phyloP scores from a whole-genome alignment of 30 jellyfish, hydroid and myxozoan genomes.

The Cassiopea andromeda region DNA sequence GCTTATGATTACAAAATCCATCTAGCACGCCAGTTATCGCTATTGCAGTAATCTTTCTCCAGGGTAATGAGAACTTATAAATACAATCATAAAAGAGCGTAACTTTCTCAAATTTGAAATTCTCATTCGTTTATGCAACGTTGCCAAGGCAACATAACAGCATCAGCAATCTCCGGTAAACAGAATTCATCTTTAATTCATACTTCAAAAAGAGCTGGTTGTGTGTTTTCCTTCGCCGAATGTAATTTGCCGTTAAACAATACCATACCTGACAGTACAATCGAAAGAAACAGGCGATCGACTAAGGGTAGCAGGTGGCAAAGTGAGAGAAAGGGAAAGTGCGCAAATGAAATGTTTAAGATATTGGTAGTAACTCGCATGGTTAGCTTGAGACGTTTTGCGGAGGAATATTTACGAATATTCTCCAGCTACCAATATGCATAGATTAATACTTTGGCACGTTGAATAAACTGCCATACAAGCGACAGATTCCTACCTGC shows the following conservation, averaged over 20 bases:
- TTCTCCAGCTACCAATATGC: not conserved
- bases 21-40: too few relatives aligned
- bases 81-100: not conserved
- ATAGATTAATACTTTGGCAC: not conserved
- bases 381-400: not conserved
- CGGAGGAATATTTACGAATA: not conserved
- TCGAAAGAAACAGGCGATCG: constrained; percentile 64
- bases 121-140: not conserved
- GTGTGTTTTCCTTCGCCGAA: constrained; percentile 60
- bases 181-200: constrained; percentile 68
- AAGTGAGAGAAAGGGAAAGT: constrained; percentile 4
- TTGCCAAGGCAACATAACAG: constrained; percentile 69
- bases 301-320: constrained; percentile 64
- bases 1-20: too few relatives aligned
- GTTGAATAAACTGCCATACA: not conserved
- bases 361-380: constrained; percentile 9
- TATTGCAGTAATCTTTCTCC: too few relatives aligned
- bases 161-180: constrained; percentile 60
- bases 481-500: not conserved
- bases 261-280: constrained; percentile 70
- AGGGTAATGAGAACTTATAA: too few relatives aligned
- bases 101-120: not conserved
- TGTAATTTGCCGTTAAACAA: constrained; percentile 69
- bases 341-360: constrained; percentile 10
- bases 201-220: constrained; percentile 67